These are phyloP conservation scores for Poeciliopsis infans DNA, from an alignment of 2,797 vertebrate species.

Conservation along the genomic window DNA sequence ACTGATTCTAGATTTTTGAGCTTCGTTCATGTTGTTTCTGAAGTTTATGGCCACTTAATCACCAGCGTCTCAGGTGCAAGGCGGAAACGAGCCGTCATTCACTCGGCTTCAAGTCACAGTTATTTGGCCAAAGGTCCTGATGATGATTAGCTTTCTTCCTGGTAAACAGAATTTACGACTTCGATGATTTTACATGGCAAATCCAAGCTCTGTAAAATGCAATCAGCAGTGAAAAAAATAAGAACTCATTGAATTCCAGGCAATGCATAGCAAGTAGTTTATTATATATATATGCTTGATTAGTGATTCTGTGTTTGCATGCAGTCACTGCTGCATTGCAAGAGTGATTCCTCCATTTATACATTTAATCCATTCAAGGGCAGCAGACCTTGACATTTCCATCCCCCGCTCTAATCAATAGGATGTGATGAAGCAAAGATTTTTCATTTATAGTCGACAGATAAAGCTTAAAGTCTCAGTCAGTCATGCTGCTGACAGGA, in stretches of 20 bases:
- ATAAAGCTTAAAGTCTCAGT: conserved; percentile 47
- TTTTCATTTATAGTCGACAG: conserved; percentile 45
- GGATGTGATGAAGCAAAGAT: conserved; percentile 43
- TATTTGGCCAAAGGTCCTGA: conserved; percentile 5
- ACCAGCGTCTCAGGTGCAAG: conserved; percentile 46
- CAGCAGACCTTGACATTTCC: conserved; percentile 38
- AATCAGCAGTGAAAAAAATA: neutral
- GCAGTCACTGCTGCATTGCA: conserved; percentile 10
- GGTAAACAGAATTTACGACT: conserved; percentile 24
- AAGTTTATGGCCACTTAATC: conserved; percentile 57
- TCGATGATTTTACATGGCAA: conserved; percentile 29
- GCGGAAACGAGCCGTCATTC: conserved; percentile 50
- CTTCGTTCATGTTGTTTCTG: neutral
- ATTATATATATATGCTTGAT: conserved; percentile 28
- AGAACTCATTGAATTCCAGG: neutral
- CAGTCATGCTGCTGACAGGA: conserved; percentile 53
- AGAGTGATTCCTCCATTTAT: conserved; percentile 22
- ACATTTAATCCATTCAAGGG: conserved; percentile 33
- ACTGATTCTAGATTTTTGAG: conserved; percentile 11
- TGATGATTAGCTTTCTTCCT: conserved; percentile 19
- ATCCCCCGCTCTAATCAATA: conserved; percentile 40
- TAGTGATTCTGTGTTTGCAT: neutral
- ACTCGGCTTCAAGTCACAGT: conserved; percentile 40
- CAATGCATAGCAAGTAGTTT: conserved; percentile 35
- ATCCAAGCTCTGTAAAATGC: conserved; percentile 42